Conservation (phyloP, 2,888 invertebrate genomes). For the Habrosyne pyritoides region DNA sequence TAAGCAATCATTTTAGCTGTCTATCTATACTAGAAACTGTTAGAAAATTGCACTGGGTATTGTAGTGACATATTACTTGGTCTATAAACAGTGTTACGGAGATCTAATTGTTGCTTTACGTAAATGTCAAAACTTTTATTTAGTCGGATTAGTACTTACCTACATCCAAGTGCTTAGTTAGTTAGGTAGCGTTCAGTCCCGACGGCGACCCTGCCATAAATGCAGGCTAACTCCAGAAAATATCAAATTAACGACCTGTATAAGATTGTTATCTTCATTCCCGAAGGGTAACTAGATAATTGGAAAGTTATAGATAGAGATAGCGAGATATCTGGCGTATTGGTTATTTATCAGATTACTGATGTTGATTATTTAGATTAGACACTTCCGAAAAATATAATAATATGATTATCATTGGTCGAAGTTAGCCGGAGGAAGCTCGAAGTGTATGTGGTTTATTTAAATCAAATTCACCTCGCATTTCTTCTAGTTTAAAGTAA, state of each 20-base stretch:
- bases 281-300: conserved; percentile 22
- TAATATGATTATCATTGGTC: not conserved
- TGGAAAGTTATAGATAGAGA: conserved; percentile 18
- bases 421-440: not conserved
- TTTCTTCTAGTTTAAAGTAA: not conserved
- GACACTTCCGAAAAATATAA: not conserved
- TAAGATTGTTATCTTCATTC: conserved; percentile 14
- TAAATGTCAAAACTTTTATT: too few relatives aligned
- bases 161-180: too few relatives aligned
- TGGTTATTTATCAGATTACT: not conserved
- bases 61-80: too few relatives aligned
- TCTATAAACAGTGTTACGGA: too few relatives aligned
- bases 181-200: not conserved
- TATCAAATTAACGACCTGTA: not conserved
- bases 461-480: not conserved
- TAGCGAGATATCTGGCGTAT: conserved; percentile 2
- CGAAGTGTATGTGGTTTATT: not conserved
- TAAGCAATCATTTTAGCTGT: not conserved
- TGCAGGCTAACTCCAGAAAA: not conserved
- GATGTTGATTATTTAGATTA: not conserved
- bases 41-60: not conserved
- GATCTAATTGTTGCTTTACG: too few relatives aligned
- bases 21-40: not conserved
- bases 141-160: too few relatives aligned
- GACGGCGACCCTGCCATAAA: not conserved